Percentiles rank a stretch among this genome's conserved stretches.
Evolutionary conservation across 2,113 vertebrate species (phyloP).

Genomic region (Sylvia atricapilla): DNA sequence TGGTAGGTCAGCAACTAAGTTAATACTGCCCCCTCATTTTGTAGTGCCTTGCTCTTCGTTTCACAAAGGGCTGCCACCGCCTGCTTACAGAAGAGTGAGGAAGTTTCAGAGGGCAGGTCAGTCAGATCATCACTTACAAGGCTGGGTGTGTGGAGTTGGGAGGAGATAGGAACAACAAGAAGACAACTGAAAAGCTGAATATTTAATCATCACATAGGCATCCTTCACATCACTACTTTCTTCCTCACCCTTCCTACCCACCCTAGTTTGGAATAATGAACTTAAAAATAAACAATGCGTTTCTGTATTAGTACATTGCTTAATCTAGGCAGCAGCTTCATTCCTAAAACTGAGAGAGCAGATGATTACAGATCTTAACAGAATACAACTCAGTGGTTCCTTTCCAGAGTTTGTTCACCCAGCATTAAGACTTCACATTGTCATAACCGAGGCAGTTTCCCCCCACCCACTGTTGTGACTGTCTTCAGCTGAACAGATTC

Average conservation of each 20-base stretch:
- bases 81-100: not conserved
- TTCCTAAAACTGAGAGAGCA: not conserved
- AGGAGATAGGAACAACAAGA: not conserved
- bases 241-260: not conserved
- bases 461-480: not conserved
- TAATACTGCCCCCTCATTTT: not conserved
- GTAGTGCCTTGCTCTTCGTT: not conserved
- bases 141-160: not conserved
- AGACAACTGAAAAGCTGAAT: not conserved
- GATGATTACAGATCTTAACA: not conserved
- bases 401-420: not conserved
- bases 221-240: not conserved
- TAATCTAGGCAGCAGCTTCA: not conserved
- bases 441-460: not conserved
- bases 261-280: not conserved
- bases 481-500: not conserved
- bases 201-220: not conserved
- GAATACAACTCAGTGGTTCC: not conserved
- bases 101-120: not conserved
- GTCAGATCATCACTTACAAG: not conserved
- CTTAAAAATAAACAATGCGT: not conserved
- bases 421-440: not conserved
- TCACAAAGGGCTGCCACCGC: fast-evolving
- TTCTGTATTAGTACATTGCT: not conserved
- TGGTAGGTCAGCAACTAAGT: not conserved